Evolutionary conservation across 2,797 vertebrate species (phyloP), one percentile per base, ranked within the genome.

Genomic region (Hipposideros larvatus): DNA sequence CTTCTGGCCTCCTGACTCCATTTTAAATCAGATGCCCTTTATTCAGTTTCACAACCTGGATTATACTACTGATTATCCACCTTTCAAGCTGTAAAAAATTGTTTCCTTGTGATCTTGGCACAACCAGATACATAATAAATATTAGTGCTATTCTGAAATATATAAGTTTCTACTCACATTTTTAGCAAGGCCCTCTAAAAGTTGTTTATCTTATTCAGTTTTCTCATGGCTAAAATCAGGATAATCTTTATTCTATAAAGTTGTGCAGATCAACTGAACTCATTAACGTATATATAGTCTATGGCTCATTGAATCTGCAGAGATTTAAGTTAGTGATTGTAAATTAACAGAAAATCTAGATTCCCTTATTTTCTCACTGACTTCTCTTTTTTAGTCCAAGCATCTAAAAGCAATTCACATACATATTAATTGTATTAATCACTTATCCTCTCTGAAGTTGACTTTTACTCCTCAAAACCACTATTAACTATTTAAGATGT

Each of bases 261-360:
- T 77, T 46, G 13, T 57, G 21, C 88, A 48, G 31, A 37, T 48
- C 34, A 91, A n/a, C 22, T 68, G 41, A 80, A 34, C 34, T 41
- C 71, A 82, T 82, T 66, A 59, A 78, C 57, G 3, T 51, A 13
- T 28, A 57, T 78, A 24, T 74, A 79, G 16, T 26, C 28, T 0
- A 22, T 80, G n/a, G 11, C 14, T 75, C 18, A 31, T 3, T 22
- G 10, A 8, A 57, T 53, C 13, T 48, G 68, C 9, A 84, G 21
- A 89, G 37, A 66, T 61, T 90, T 77, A 82, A 87, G 16, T 63
- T 70, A 78, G 11, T 86, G 37, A 86, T 57, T 71, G 22, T 92
- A 61, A 92, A 26, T 59, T 91, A 84, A 92, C 4, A 61, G 31
- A 74, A 70, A 92, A 88, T 31, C 31, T 51, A 51, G 4, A 24